phyloP scores from a whole-genome alignment of 37 sponge, comb jelly and placozoan species.

The Agelas oroides region DNA sequence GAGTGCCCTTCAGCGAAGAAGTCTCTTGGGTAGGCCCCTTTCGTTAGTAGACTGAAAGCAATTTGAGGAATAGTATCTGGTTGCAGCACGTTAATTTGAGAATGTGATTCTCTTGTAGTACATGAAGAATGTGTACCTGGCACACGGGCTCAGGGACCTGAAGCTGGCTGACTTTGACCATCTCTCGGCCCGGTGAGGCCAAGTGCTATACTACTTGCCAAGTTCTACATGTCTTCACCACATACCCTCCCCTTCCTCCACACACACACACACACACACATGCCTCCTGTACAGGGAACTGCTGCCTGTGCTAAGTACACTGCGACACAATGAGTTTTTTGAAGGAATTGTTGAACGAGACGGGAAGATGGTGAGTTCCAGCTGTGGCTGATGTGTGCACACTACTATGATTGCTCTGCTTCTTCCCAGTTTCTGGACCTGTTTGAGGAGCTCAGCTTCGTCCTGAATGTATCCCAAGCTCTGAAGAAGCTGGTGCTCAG shows the following conservation, averaged over 20 bases:
- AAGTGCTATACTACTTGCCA: not conserved
- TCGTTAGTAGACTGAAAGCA: not conserved
- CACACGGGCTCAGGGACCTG: conserved; percentile 72
- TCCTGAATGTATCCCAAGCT: conserved; percentile 34
- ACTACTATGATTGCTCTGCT: no score
- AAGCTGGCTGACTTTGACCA: conserved; percentile 80
- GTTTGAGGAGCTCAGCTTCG: conserved; percentile 48
- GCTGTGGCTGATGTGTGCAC: no score
- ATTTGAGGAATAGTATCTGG: no score
- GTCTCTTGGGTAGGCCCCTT: conserved; percentile 63
- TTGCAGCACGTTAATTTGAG: no score
- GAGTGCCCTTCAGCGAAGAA: conserved; percentile 54
- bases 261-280: not conserved
- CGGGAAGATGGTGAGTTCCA: conserved; percentile 20
- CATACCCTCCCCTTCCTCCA: conserved; percentile 1
- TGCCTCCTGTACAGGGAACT: conserved; percentile 46
- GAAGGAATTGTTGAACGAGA: conserved; percentile 61
- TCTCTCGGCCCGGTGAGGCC: conserved; percentile 21
- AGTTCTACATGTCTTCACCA: no score
- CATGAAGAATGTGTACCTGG: conserved; percentile 62
- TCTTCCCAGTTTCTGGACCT: conserved; percentile 35
- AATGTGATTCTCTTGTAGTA: conserved; percentile 31
- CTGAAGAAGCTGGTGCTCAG: conserved; percentile 61
- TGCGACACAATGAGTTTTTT: conserved; percentile 77
- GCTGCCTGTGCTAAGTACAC: conserved; percentile 68